phyloP scores from a whole-genome alignment of 2,797 vertebrate species.

The Clarias platycephalus region DNA sequence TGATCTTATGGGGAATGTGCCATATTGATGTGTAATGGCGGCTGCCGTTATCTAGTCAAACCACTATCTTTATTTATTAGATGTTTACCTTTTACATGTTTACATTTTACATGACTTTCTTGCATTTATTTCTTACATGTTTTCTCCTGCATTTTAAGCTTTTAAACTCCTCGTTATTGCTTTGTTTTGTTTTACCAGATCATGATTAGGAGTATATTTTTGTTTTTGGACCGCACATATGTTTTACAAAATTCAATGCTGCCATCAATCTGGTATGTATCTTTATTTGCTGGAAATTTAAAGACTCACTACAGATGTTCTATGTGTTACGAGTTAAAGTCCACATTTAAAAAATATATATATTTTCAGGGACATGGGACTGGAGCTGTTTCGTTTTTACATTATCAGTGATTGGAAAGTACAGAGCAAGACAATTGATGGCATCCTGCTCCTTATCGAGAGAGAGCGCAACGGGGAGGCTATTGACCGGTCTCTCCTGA shows the following conservation, averaged over 20 bases:
- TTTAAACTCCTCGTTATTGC: conserved; percentile 13
- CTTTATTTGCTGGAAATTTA: background rate
- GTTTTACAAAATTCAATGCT: conserved; percentile 99
- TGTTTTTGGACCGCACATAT: conserved; percentile 98
- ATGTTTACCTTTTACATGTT: background rate
- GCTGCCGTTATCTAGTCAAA: background rate
- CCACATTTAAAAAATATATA: background rate
- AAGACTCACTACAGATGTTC: background rate
- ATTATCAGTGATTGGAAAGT: conserved; percentile 98
- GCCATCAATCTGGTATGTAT: conserved; percentile 96
- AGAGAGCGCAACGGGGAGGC: conserved; percentile 94
- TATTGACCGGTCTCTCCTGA: conserved; percentile 92
- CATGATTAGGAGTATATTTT: conserved; percentile 98
- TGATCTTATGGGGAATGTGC: background rate
- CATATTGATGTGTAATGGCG: background rate
- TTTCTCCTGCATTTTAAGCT: background rate
- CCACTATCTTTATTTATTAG: background rate
- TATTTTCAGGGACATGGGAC: conserved; percentile 92
- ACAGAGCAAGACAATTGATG: conserved; percentile 97
- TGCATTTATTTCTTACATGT: background rate
- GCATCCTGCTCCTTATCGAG: conserved; percentile 94
- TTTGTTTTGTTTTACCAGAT: conserved; percentile 66
- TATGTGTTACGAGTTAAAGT: background rate
- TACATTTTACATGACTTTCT: no score
- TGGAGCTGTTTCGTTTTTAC: conserved; percentile 97